Evolutionary conservation across 1,140 invertebrate species (phyloP).

Genomic region (Batillaria attramentaria): DNA sequence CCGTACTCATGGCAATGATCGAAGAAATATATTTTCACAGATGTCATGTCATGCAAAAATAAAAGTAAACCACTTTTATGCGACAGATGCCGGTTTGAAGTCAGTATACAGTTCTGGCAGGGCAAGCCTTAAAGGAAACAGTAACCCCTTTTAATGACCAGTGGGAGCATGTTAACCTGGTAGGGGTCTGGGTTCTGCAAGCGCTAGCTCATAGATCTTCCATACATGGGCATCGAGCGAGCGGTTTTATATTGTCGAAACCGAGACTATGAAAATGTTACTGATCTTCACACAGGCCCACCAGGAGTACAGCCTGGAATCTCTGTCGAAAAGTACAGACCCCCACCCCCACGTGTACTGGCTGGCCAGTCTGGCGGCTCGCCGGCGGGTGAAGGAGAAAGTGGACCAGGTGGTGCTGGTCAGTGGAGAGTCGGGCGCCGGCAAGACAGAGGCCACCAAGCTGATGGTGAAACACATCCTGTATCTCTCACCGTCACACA

Average conservation of each 20-base stretch:
- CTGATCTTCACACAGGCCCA: background rate
- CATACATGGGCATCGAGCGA: background rate
- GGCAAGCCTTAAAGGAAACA: background rate
- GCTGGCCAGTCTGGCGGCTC: slow-evolving; percentile 82
- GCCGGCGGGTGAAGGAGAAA: slow-evolving; percentile 82
- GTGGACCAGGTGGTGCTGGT: slow-evolving; percentile 89
- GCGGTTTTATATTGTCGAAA: background rate
- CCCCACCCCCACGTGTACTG: slow-evolving; percentile 90
- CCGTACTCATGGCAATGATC: too few relatives aligned
- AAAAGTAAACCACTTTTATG: too few relatives aligned
- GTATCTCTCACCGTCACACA: slow-evolving; percentile 20
- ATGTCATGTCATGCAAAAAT: too few relatives aligned
- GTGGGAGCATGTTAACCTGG: background rate
- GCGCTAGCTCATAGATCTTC: background rate
- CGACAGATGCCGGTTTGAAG: too few relatives aligned
- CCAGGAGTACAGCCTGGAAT: background rate
- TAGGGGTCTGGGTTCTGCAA: background rate
- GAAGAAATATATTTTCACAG: too few relatives aligned
- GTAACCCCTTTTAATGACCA: background rate
- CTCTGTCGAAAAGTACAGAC: slow-evolving; percentile 75
- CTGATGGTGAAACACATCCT: slow-evolving; percentile 50
- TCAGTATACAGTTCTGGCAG: background rate
- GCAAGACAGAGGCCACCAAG: slow-evolving; percentile 60
- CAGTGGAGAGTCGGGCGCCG: slow-evolving; percentile 90
- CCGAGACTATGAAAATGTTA: background rate